phyloP scores from a whole-genome alignment of 2,888 invertebrate genomes.

The Eupeodes luniger region DNA sequence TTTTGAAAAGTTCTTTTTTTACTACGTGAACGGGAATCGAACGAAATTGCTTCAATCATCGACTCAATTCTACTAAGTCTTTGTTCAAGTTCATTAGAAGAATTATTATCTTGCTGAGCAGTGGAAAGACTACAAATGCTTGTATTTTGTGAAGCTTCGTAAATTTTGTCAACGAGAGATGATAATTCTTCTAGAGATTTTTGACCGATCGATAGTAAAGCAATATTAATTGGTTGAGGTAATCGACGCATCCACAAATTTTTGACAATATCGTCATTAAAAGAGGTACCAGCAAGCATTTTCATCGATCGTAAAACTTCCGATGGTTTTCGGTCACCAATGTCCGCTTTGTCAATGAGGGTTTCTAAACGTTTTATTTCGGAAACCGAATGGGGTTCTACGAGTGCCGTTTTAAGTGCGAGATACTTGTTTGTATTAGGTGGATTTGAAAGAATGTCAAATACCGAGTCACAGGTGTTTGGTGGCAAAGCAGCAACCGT shows the following conservation, averaged over 20 bases:
- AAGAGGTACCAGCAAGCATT: slow-evolving; percentile 1
- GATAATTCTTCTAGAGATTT: slow-evolving; percentile 9
- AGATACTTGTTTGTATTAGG: not conserved
- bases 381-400: not conserved
- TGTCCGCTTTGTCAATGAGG: not conserved
- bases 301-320: slow-evolving; percentile 1
- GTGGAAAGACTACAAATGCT: slow-evolving; percentile 28
- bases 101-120: not conserved
- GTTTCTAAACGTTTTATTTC: slow-evolving; percentile 3
- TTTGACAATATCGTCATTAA: slow-evolving; percentile 1
- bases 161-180: slow-evolving; percentile 10
- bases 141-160: not conserved
- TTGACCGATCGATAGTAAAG: slow-evolving; percentile 7
- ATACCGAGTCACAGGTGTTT: not conserved
- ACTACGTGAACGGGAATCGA: not conserved
- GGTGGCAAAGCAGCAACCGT: not conserved
- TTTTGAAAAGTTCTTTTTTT: too few species aligned
- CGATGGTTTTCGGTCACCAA: not conserved
- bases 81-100: not conserved
- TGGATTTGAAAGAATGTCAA: not conserved
- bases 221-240: slow-evolving; percentile 19
- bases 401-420: not conserved
- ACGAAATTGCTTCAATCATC: slow-evolving; percentile 11
- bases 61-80: slow-evolving; percentile 16
- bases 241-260: not conserved